Evolutionary conservation across 2,888 invertebrate species (phyloP).

Genomic region (Ichneumoninae sp.): DNA sequence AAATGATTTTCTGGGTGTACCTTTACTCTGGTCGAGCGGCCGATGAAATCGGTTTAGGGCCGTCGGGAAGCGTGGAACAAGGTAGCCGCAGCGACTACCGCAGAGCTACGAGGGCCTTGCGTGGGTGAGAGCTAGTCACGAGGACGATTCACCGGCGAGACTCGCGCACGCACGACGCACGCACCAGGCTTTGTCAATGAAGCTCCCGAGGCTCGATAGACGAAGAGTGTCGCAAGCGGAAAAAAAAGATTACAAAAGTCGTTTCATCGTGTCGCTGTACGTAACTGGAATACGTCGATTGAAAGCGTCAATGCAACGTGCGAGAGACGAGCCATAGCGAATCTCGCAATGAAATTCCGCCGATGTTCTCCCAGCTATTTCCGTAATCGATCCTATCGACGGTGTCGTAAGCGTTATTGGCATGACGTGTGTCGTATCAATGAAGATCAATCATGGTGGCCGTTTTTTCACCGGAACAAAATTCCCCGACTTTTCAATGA

Average conservation of each 20-base stretch:
- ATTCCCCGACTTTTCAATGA: too few relatives aligned
- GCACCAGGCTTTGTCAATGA: slow-evolving; percentile 59
- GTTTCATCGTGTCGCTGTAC: not conserved
- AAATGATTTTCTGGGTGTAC: too few relatives aligned
- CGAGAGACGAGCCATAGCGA: too few relatives aligned
- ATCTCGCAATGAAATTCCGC: slow-evolving; percentile 25
- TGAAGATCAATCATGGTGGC: not conserved
- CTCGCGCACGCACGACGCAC: slow-evolving; percentile 51
- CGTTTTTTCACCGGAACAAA: too few relatives aligned
- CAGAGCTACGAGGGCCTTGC: slow-evolving; percentile 27
- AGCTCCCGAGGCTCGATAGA: slow-evolving; percentile 35
- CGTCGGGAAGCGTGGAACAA: slow-evolving; percentile 27
- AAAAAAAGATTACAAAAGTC: slow-evolving; percentile 34
- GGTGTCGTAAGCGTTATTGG: not conserved
- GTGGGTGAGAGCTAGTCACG: slow-evolving; percentile 56
- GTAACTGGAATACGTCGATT: not conserved
- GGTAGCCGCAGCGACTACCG: slow-evolving; percentile 26
- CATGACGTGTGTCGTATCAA: slow-evolving; percentile 4
- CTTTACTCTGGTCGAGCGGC: slow-evolving; percentile 6
- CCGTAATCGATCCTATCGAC: slow-evolving; percentile 29
- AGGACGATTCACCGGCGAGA: slow-evolving; percentile 49
- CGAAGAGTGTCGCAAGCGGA: slow-evolving; percentile 20
- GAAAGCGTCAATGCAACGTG: slow-evolving; percentile 2
- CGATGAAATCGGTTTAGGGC: slow-evolving; percentile 24
- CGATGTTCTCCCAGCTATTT: not conserved